Base-by-base conservation (phyloP, 2,888 invertebrate species). In the Morinoia aosen region DNA sequence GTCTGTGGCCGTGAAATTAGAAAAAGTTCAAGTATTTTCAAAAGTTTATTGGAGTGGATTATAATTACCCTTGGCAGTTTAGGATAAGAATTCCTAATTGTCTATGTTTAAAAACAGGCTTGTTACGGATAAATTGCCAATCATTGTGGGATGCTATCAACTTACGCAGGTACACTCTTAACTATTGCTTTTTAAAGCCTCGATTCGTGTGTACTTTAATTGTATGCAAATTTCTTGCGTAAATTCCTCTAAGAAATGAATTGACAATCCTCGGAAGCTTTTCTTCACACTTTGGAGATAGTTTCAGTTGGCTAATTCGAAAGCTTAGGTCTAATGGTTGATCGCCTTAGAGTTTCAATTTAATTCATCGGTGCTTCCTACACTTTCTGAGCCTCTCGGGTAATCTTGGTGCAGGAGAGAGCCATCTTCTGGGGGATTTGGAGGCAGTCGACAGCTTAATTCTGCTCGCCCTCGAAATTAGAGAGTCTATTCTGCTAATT, bases 361-460 rank as follows among this genome's bases (percentile, higher is more conserved):
- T 33, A 76, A 76, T 33, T 76, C 76, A 33, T 76, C 25, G 76
- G 76, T 76, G 25, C 25, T 25, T 10, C 76, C 76, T 76, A 25
- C 76, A 16, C 76, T 76, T 76, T 76, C 76, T 76, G 33, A 48
- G 40, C 90, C 90, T 90, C 90, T 10, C 40, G 48, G 39, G 90
- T 90, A 90, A 90, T 90, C 90, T 39, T 90, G 90, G 90, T 90
- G 90, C 16, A 48, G 40, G 48, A 40, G 90, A 39, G 90, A 48
- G 39, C 48, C 19, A 90, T 90, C 90, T 90, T 90, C 90, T 40
- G 90, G 39, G 39, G 90, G 90, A 90, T 90, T 48, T 90, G 16
- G 90, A 40, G 10, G 40, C 90, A 39, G 90, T 90, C 90, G 90
- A 40, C 90, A 90, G 90, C 48, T 90, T 19, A 90, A 90, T 90